Conservation (phyloP, 1,140 invertebrate genomes). For the Procambarus clarkii region DNA sequence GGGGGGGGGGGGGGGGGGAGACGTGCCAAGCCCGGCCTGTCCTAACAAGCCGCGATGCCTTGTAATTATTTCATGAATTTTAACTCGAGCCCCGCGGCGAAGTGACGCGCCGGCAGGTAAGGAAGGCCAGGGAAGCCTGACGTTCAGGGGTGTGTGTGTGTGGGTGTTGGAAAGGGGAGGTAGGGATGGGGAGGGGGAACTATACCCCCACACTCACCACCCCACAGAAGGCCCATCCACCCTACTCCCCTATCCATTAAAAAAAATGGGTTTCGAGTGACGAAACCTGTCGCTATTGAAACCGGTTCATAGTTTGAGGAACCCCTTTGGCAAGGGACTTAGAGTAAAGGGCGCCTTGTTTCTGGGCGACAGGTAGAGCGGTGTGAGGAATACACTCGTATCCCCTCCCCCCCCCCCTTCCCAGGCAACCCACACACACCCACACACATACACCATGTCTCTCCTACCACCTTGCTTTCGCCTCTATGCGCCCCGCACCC, state of each 20-base stretch:
- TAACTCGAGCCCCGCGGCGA: constrained; percentile 59
- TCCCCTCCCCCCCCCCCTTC: constrained; percentile 26
- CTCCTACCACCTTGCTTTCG: background rate
- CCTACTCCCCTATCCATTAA: background rate
- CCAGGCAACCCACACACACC: constrained; percentile 8
- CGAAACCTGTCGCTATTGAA: no score
- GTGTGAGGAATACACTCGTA: constrained; percentile 60
- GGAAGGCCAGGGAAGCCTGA: constrained; percentile 8
- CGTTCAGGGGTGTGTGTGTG: background rate
- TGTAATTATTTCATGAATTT: constrained; percentile 70
- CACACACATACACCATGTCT: background rate
- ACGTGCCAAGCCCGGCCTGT: constrained; percentile 53
- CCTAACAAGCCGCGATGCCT: constrained; percentile 66
- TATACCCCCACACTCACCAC: background rate
- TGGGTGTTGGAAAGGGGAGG: no score
- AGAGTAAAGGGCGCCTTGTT: constrained; percentile 20
- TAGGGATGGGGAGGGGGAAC: background rate
- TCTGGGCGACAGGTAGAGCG: constrained; percentile 42
- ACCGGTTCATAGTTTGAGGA: no score
- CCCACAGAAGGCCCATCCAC: background rate
- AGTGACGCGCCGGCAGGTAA: constrained; percentile 48
- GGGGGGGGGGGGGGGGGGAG: constrained; percentile 12
- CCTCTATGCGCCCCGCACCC: background rate
- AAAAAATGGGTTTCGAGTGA: no score
- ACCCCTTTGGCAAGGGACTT: no score